Base-by-base conservation (phyloP, 2,113 vertebrate genomes). In the Rhabdornis inornatus region DNA sequence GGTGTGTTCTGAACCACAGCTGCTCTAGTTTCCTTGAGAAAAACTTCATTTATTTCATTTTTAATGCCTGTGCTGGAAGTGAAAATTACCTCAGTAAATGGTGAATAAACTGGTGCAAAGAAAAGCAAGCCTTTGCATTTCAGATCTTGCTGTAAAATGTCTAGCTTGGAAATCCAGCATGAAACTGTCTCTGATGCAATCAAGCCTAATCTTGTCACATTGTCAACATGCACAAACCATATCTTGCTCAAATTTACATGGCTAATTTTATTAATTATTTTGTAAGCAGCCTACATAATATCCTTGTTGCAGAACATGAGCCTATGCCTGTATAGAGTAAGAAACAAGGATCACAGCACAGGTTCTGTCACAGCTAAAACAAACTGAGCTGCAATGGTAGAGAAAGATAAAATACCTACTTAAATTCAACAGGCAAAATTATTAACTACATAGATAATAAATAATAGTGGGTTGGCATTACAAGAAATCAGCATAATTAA, bases 21-120 rank as follows among this genome's bases (percentile, higher is more conserved):
- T 95, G 44, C 39, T 89, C 33, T 25, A 72, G 9, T 13, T 75
- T 78, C 45, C 65, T 95, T 61, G 21, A 92, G 55, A 23, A 84
- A 83, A 82, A 87, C 19, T 85, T 92, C 42, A 61, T 82, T 76
- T 63, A 42, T 95, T 92, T 89, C 55, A 88, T 93, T 95, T 91
- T 60, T 86, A 90, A 92, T 53, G 71, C 27, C 64, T 74, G 25
- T n/a, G 12, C 42, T 68, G 44, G 19, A 94, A 91, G 57, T 50
- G 40, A 83, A 76, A 90, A 63, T 95, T 86, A 83, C 60, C 69
- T 59, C 33, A 61, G 37, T 47, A 83, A 72, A 87, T 2, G 5
- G n/a, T 69, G 19, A 78, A 69, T 35, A 81, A 87, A 52, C 22
- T 50, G 52, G 72, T 63, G 31, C 10, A 13, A 92, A n/a, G 35